Base-by-base conservation (phyloP, 1,140 invertebrate species). In the Aradophagus sp. region DNA sequence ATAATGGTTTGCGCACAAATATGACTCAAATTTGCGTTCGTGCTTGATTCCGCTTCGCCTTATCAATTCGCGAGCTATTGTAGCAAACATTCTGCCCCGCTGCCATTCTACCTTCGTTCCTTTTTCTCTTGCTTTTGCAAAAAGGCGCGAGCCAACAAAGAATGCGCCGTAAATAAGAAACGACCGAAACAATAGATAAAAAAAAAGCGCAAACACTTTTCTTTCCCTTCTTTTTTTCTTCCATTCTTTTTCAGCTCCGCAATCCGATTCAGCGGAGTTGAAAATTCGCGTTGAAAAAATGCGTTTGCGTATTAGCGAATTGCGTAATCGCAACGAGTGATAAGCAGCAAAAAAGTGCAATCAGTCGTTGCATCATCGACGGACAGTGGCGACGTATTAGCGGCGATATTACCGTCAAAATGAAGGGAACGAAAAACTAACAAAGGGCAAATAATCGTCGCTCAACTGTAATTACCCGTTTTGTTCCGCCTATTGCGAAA, bases 321-420 rank as follows among this genome's bases (percentile, higher is more conserved):
- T 72, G 52, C 56, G 42, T 67, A 72, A 72, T 42, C 20, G 15
- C 36, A 66, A 50, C 48, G 20, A 67, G 62, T 55, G 69, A 72
- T 66, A 66, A 72, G 62, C 61, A 42, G 58, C 56, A n/a, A 67
- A 67, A 68, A 72, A 66, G 44, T 67, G 69, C 69, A 72, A 66
- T 36, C 32, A 20, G 59, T 52, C 32, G 59, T 67, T 67, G 62
- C 62, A 55, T 62, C 69, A 62, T 34, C n/a, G 32, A n/a, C 41
- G 19, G 48, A 50, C 20, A 59, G 38, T 41, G 34, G 14, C 45
- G 53, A 53, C 12, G 53, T 35, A 50, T 67, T 48, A 42, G 29
- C 17, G 23, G 34, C 17, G 12, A 14, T 32, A 13, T 59, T 50
- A 56, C 36, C 15, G 36, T 44, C n/a, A 31, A 58, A 67, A 44